Base-by-base conservation (phyloP, 2,888 invertebrate genomes). In the Strigamia maritima region DNA sequence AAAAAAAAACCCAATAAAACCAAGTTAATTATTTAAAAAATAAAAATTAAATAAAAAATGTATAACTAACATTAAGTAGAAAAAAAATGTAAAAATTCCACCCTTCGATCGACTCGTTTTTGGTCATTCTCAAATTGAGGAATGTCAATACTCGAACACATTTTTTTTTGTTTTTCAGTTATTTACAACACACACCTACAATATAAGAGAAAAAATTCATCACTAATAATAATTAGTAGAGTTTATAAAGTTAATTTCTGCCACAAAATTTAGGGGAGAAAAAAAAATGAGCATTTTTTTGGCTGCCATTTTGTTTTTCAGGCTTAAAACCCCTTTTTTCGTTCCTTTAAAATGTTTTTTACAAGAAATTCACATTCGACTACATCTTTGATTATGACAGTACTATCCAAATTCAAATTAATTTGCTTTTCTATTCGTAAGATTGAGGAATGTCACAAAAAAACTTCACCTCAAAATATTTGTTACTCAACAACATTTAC, bases 111-210 rank as follows among this genome's bases (percentile, higher is more conserved):
- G 14, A 38, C 10, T 44, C n/a, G 19, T n/a, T 54, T 54, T 54
- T 54, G 54, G 19, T 54, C 54, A 54, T 54, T 54, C 54, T 54
- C 54, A 54, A 54, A n/a, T 54, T n/a, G 54, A 54, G 54, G 54
- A 54, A 54, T 54, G 54, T 54, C 54, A 19, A n/a, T 10, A 35
- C 35, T 35, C 35, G 19, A 19, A n/a, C n/a, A 19, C n/a, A n/a
- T 54, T 54, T 54, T 54, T 54, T 19, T n/a, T 54, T 19, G 19
- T n/a, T 54, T 44, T 44, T 54, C 19, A 2, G 8, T 3, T 54
- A 54, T 54, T n/a, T 54, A 54, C 54, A 54, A 54, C 54, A 54
- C 54, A 54, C 54, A 54, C 54, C 54, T 54, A 54, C 54, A 19
- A 54, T 54, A 22, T 44, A 16, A n/a, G 1, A 44, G 14, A 2